Conservation (phyloP, 2,888 invertebrate genomes). For the Frankliniella intonsa region DNA sequence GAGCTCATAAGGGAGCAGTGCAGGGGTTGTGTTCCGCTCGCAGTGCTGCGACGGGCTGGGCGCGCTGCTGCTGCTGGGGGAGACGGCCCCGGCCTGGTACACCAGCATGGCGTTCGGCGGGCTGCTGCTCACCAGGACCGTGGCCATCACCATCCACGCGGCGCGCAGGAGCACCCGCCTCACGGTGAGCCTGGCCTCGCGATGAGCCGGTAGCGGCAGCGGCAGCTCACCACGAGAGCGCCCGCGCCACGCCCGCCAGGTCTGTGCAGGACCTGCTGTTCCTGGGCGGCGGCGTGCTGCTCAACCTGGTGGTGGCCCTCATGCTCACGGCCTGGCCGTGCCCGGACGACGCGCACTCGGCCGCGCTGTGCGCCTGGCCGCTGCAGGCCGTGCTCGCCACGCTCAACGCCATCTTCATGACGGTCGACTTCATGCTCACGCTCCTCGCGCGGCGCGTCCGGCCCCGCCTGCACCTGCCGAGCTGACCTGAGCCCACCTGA, state of each 20-base stretch:
- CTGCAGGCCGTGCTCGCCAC: slow-evolving; percentile 22
- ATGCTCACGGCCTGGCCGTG: slow-evolving; percentile 1
- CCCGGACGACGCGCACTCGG: slow-evolving; percentile 3
- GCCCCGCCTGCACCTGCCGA: neutral
- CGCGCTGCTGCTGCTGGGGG: slow-evolving; percentile 12
- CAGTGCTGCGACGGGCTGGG: slow-evolving; percentile 15
- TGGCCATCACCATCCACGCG: slow-evolving; percentile 24
- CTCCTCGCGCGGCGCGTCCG: neutral
- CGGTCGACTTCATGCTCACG: slow-evolving; percentile 19
- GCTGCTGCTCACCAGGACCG: slow-evolving; percentile 13
- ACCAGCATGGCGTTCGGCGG: slow-evolving; percentile 16
- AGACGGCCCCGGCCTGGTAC: slow-evolving; percentile 6
- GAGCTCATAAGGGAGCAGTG: too few species aligned
- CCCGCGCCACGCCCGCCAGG: neutral
- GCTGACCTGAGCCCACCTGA: too few species aligned
- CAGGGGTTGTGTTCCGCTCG: too few species aligned
- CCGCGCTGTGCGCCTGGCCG: slow-evolving; percentile 15
- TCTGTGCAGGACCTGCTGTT: slow-evolving; percentile 10
- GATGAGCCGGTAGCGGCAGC: too few species aligned
- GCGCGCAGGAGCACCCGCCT: slow-evolving; percentile 4
- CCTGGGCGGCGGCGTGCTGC: slow-evolving; percentile 19
- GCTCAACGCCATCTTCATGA: slow-evolving; percentile 28
- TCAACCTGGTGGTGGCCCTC: slow-evolving; percentile 12
- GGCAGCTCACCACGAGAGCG: too few species aligned
- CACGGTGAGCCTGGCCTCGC: neutral